Base-by-base conservation (phyloP, 2,888 invertebrate species). In the Mythimna vitellina region DNA sequence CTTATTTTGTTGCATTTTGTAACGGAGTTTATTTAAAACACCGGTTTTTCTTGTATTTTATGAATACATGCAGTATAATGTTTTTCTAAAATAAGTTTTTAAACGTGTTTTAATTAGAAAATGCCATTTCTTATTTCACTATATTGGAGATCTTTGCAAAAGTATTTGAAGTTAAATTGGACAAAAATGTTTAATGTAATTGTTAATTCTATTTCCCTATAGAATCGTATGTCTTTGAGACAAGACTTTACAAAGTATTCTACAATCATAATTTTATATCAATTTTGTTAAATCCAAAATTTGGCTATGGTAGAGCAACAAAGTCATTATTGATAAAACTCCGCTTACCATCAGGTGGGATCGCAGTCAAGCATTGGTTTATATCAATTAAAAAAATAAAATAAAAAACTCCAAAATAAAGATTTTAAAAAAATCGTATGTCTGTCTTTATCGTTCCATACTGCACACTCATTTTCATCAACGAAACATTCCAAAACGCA, bases 1-100 rank as follows among this genome's bases (percentile, higher is more conserved):
- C 17, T 51, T 56, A 70, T 73, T 79, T 68, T 68, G 61, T 68
- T 70, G 73, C 63, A 73, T 51, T 72, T 75, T 66, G 61, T 63
- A 69, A 79, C 51, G 49, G 60, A 54, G 7, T 62, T 62, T 70
- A 53, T 64, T 64, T 32, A n/a, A 46, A 29, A 65, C 22, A 54
- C 22, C 3, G 20, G n/a, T 42, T 22, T 71, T 65, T 58, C 20
- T 60, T 62, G 35, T 22, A 54, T 35, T 35, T 38, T 58, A 49
- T 25, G 42, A 53, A 51, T 49, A 61, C 1, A 6, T 35, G 42
- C 12, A 56, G n/a, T n/a, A 46, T 38, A 10, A 9, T 12, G 17
- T 51, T 25, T 51, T 14, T 32, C 3, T 49, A 35, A 58, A 67
- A 51, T 53, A 25, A 7, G 12, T 38, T 65, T 54, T 29, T 38